Evolutionary conservation across 2,797 vertebrate species (phyloP), one percentile per base, ranked within the genome.

Genomic region (Scleropages formosus): DNA sequence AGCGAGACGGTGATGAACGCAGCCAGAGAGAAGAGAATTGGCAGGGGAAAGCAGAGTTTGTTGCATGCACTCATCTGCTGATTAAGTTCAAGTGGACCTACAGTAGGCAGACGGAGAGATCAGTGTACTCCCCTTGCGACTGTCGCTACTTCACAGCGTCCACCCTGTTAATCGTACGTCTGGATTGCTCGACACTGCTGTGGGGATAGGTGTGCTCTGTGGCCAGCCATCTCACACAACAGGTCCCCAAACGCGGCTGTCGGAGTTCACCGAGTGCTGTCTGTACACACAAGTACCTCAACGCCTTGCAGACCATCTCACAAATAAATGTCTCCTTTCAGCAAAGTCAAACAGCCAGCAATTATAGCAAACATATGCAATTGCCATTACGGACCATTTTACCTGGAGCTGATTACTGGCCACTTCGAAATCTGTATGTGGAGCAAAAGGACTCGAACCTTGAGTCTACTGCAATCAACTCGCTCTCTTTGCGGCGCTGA

Each of bases 261-360:
- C n/a, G n/a, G n/a, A n/a, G n/a, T n/a, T n/a, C n/a, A n/a, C n/a
- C n/a, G n/a, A n/a, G n/a, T n/a, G n/a, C n/a, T n/a, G n/a, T n/a
- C n/a, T 62, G 13, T 62, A 39, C 9, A 71, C 47, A 51, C 47
- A 58, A 61, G 56, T 46, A 39, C 39, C n/a, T 73, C 72, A 22
- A 59, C 47, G 58, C 13, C 59, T 73, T 73, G 71, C 53, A 74
- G 49, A 62, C 71, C 22, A 31, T 20, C 31, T 74, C 59, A 74
- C 49, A 63, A 62, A 74, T 63, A 74, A 63, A n/a, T n/a, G 62
- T 74, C 59, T 22, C 59, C 72, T 74, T 58, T 74, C 72, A 12
- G 27, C 3, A 62, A 44, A 74, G 44, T 51, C 44, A 74, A 64
- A 49, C 51, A n/a, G 31, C 59, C 60, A 49, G 61, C 11, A 10